Evolutionary conservation across 2,797 vertebrate species (phyloP).

Genomic region (Rhyacichthys aspro): DNA sequence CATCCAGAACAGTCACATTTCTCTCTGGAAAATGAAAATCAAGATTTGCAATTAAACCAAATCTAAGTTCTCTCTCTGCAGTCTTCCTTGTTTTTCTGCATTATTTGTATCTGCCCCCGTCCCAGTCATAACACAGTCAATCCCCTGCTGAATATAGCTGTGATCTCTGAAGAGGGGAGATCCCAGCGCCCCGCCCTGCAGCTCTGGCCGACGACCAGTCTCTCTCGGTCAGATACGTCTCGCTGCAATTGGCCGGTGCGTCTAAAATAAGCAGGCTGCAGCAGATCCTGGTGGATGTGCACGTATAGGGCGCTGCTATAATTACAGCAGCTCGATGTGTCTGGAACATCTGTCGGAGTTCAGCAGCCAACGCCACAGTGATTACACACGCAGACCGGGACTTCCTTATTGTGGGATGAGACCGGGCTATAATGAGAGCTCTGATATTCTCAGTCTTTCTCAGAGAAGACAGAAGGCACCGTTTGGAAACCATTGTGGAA

Average conservation of each 20-base stretch:
- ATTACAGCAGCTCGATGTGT: slow-evolving; percentile 72
- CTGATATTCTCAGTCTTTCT: slow-evolving; percentile 12
- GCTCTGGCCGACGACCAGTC: slow-evolving; percentile 73
- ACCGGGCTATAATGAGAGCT: slow-evolving; percentile 50
- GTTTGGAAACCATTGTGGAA: too few species aligned
- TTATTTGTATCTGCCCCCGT: too few species aligned
- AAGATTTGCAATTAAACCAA: too few species aligned
- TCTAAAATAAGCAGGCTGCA: slow-evolving; percentile 68
- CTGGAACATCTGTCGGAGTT: slow-evolving; percentile 70
- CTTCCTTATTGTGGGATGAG: slow-evolving; percentile 61
- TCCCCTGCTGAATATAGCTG: slow-evolving; percentile 27
- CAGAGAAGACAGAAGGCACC: too few species aligned
- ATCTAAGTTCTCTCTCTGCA: too few species aligned
- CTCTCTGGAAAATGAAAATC: too few species aligned
- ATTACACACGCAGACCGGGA: slow-evolving; percentile 63
- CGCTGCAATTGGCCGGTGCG: slow-evolving; percentile 48
- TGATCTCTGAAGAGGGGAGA: slow-evolving; percentile 42
- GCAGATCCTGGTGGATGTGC: slow-evolving; percentile 50
- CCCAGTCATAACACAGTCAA: slow-evolving; percentile 30
- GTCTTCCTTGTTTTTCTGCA: too few species aligned
- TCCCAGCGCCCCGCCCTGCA: slow-evolving; percentile 39
- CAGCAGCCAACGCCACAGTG: slow-evolving; percentile 59
- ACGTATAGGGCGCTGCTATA: slow-evolving; percentile 69
- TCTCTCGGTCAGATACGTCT: slow-evolving; percentile 59
- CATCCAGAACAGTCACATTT: too few species aligned